Evolutionary conservation across 2,888 invertebrate species (phyloP), one percentile per base, ranked within the genome.

Genomic region (Noctua pronuba): DNA sequence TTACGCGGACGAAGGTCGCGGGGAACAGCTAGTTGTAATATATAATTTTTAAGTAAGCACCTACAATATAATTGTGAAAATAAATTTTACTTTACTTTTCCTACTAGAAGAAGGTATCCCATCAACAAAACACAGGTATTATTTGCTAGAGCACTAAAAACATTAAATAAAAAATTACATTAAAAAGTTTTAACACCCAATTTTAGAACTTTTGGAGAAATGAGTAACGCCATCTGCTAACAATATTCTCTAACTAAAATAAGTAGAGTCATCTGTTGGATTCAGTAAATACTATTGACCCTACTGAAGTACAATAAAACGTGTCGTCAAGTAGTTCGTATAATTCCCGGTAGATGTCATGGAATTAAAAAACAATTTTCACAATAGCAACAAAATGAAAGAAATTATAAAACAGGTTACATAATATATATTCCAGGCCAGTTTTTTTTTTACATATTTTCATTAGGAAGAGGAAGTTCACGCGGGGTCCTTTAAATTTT

Each of bases 171-270:
- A 28, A 31, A 35, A 21, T 10, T 2, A 46, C 16, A 8, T 1
- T 18, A 44, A 60, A 38, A 38, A 18, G 5, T 41, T 38, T 24
- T 13, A 24, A 21, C n/a, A 0, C 1, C 2, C 10, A 38, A 66
- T 71, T 35, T 18, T n/a, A 5, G 2, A 24, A 67, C 1, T n/a
- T 55, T 55, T n/a, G 0, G 0, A 6, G 28, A 28, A 66, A 70
- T 62, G 0, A 5, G 58, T 64, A 71, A 7, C 60, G 66, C 68
- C 79, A 72, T 67, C 79, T 79, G 0, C 31, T 4, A 18, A 49
- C 49, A 49, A 13, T 16, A 28, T 11, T 28, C 6, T 46, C 0
- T 1, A 58, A 46, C 52, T 52, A 18, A 31, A 52, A 8, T 8
- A 8, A 8, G 3, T 0, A 75, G 67, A 31, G 76, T 35, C 60